Conservation (phyloP, 1,140 invertebrate species). For the Camponotus pennsylvanicus region DNA sequence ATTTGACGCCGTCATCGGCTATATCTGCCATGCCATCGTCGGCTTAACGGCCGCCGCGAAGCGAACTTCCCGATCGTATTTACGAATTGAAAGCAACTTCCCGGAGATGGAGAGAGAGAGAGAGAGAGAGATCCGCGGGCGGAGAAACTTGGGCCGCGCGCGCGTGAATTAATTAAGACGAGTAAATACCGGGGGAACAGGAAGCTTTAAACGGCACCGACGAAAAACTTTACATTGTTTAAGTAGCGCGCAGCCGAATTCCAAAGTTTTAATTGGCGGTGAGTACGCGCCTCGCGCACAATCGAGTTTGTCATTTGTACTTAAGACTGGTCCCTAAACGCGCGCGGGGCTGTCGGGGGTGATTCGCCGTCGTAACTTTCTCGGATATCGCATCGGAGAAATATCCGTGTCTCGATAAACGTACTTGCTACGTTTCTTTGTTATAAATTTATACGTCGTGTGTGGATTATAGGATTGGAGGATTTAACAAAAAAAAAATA, state of each 20-base stretch:
- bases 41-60: constrained; percentile 51
- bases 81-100: constrained; percentile 61
- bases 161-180: constrained; percentile 61
- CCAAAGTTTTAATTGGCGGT: constrained; percentile 61
- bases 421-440: neutral
- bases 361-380: constrained; percentile 11
- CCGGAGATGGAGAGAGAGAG: neutral
- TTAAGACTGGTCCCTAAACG: constrained; percentile 44
- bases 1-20: constrained; percentile 49
- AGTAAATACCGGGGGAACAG: constrained; percentile 56
- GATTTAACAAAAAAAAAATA: too few relatives aligned
- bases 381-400: too few relatives aligned
- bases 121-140: neutral
- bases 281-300: constrained; percentile 46
- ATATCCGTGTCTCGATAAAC: neutral
- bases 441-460: neutral
- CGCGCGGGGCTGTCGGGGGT: constrained; percentile 21
- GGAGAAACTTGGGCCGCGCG: constrained; percentile 36
- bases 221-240: constrained; percentile 64
- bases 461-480: neutral
- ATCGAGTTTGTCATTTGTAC: constrained; percentile 60
- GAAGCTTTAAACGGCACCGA: constrained; percentile 55
- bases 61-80: constrained; percentile 59
- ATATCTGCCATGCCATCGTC: constrained; percentile 49
- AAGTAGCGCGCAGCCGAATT: constrained; percentile 56